phyloP scores from a whole-genome alignment of 2,888 invertebrate genomes.

The Galerucella nymphaeae region DNA sequence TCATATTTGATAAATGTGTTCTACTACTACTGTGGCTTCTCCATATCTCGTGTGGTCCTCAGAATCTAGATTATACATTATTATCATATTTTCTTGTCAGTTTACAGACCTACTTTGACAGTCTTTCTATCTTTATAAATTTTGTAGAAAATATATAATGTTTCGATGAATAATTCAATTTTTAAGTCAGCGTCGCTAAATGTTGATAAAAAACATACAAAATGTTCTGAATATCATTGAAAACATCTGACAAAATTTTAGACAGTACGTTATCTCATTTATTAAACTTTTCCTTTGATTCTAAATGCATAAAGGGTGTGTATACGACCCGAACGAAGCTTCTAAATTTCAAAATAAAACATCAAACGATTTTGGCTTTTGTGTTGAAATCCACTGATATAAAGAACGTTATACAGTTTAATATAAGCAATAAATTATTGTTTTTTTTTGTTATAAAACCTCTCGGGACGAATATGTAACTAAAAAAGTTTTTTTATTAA shows the following conservation, averaged over 20 bases:
- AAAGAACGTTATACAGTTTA: neutral
- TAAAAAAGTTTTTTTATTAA: neutral
- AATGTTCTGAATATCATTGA: too few species aligned
- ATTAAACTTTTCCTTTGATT: neutral
- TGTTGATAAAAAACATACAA: too few species aligned
- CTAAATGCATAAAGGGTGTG: neutral
- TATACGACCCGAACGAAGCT: neutral
- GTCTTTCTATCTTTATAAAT: too few species aligned
- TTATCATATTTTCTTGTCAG: too few species aligned
- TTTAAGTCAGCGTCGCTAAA: too few species aligned
- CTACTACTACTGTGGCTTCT: too few species aligned
- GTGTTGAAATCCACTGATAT: neutral
- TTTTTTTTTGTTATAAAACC: neutral
- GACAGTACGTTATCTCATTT: neutral
- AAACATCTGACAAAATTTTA: neutral
- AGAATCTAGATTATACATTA: too few species aligned
- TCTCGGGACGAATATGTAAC: neutral
- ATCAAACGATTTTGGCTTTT: neutral
- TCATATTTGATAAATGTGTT: too few species aligned
- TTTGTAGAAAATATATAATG: too few species aligned
- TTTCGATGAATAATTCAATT: too few species aligned
- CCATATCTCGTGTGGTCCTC: too few species aligned
- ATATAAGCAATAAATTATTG: neutral
- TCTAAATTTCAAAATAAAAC: neutral
- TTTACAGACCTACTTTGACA: too few species aligned